These are phyloP conservation scores for Himantopus leucocephalus DNA, from an alignment of 2,113 vertebrate genomes.

Conservation along the genomic window DNA sequence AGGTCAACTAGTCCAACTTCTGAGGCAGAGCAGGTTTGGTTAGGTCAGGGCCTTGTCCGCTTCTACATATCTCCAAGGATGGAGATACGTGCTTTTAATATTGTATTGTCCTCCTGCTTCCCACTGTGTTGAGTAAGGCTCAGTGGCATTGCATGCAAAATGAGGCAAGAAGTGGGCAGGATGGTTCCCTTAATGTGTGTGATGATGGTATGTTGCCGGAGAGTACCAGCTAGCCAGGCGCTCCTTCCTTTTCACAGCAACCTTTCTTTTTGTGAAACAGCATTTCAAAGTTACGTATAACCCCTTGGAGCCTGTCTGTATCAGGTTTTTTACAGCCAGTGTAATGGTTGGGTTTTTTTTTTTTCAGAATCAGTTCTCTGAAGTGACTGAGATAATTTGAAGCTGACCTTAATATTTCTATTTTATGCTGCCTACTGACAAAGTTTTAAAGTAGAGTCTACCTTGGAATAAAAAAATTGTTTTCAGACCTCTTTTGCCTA, in stretches of 20 bases:
- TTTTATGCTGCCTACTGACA: not conserved
- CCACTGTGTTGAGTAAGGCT: not conserved
- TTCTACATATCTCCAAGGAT: not conserved
- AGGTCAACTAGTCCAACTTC: not conserved
- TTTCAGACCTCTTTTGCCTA: not conserved
- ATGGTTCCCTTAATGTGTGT: fast-evolving
- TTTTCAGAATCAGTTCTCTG: not conserved
- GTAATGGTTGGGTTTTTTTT: too few relatives aligned
- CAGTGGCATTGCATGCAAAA: not conserved
- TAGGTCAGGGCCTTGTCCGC: fast-evolving
- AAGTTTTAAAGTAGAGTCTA: not conserved
- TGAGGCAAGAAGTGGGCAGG: not conserved
- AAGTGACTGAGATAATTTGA: not conserved
- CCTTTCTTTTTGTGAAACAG: not conserved
- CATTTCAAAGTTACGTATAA: not conserved
- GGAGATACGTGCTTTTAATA: not conserved
- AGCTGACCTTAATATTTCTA: not conserved
- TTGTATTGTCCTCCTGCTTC: not conserved
- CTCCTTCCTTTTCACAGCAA: not conserved
- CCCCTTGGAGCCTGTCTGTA: not conserved
- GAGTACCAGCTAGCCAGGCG: not conserved
- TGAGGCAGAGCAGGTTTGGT: fast-evolving
- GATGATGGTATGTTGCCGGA: not conserved
- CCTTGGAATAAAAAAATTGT: not conserved
- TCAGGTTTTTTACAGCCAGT: not conserved